Percentiles rank a stretch among this genome's conserved stretches.
These are phyloP conservation scores for Rallus limicola DNA, from an alignment of 2,113 vertebrate species.

Conservation along the genomic window DNA sequence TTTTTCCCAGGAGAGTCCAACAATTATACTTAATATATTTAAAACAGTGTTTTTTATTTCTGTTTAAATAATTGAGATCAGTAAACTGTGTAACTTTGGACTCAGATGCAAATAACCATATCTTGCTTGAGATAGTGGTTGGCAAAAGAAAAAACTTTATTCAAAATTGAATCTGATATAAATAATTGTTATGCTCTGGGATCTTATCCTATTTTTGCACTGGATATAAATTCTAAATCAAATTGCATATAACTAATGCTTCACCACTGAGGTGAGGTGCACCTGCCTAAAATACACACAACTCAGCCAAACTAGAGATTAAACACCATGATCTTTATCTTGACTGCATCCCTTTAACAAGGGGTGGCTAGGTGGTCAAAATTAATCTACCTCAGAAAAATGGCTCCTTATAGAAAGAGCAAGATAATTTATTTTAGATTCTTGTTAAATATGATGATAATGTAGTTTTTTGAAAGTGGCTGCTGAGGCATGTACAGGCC, in stretches of 20 bases:
- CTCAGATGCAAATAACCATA: not conserved
- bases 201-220: not conserved
- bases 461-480: not conserved
- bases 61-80: not conserved
- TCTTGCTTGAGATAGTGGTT: not conserved
- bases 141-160: not conserved
- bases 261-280: not conserved
- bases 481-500: not conserved
- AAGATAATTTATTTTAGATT: not conserved
- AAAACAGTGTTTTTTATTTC: not conserved
- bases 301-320: not conserved
- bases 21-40: constrained; percentile 14
- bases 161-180: not conserved
- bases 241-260: not conserved
- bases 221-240: not conserved
- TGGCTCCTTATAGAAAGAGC: not conserved
- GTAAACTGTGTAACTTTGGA: not conserved
- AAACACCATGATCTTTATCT: not conserved
- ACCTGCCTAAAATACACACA: not conserved
- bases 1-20: not conserved
- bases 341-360: not conserved
- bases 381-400: not conserved
- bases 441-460: not conserved
- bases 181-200: not conserved
- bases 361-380: not conserved